Evolutionary conservation across 2,113 vertebrate genomes (phyloP), one percentile per base, ranked within the genome.

Genomic region (Fulmarus glacialis): DNA sequence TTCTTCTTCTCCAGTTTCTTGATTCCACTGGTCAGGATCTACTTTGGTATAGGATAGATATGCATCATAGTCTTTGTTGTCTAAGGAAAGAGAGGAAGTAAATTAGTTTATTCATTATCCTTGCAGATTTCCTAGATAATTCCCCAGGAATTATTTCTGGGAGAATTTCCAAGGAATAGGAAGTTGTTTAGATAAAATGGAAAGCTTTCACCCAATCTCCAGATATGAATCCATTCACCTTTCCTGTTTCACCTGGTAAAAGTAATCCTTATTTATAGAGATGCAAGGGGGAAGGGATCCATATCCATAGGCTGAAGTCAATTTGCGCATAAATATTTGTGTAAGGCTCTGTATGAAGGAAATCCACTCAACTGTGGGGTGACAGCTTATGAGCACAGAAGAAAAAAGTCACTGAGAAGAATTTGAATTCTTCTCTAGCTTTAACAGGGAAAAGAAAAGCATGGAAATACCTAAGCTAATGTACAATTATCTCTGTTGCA

Each of bases 21-120:
- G 99, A 97, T 99, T 99, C 99, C 99, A 99, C 94, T 99, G 99
- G 96, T 99, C 99, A 84, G 99, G 99, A 97, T 99, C 99, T 98
- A 99, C 99, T 99, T 99, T 99, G 98, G 99, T 99, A 98, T 99
- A 99, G 86, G 99, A 99, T 45, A 99, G 98, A 95, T 99, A 99
- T 4, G 99, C 99, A 96, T 99, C 99, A 7, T 99, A 99, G 97
- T 99, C 99, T 98, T 99, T 99, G 97, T 99, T 99, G 93, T 99
- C 99, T 99, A 97, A 90, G 55, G 30, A 79, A 66, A 91, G 11
- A 63, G 7, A 81, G 14, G 34, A 85, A 90, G 7, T 21, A 82
- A 84, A 29, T 71, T 59, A 64, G 7, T 34, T 81, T 52, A 48
- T 67, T 43, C 11, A 22, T 42, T 63, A 36, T 55, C 81, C 19